These are phyloP conservation scores for Botia kubotai DNA, from an alignment of 2,797 vertebrate genomes.

Conservation along the genomic window DNA sequence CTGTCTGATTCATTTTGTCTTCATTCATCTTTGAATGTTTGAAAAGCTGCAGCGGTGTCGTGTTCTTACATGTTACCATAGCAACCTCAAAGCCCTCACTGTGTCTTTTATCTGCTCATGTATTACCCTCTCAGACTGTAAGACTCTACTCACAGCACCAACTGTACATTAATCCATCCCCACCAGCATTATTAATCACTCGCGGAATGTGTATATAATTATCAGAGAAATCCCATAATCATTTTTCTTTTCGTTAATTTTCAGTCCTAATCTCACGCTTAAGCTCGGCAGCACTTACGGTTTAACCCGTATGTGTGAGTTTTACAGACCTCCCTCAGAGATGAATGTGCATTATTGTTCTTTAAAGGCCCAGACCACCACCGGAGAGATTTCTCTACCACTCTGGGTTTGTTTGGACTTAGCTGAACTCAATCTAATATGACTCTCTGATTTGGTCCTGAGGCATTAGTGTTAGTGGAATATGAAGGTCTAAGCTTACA, in stretches of 20 bases:
- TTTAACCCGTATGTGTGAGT: too few species aligned
- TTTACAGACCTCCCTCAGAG: too few species aligned
- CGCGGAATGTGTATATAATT: too few species aligned
- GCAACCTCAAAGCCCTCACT: conserved; percentile 16
- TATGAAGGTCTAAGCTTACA: not conserved
- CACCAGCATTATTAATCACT: conserved; percentile 35
- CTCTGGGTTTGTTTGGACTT: too few species aligned
- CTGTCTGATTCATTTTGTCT: not conserved
- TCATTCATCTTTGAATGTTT: not conserved
- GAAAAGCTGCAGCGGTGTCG: not conserved
- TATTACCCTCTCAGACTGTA: not conserved
- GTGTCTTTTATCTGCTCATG: conserved; percentile 6
- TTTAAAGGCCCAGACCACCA: too few species aligned
- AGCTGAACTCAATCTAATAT: too few species aligned
- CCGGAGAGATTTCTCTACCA: too few species aligned
- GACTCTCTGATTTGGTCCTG: too few species aligned
- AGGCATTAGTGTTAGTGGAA: too few species aligned
- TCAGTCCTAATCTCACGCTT: not conserved
- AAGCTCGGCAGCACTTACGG: too few species aligned
- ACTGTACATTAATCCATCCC: not conserved
- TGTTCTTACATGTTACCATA: not conserved
- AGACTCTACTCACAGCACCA: not conserved
- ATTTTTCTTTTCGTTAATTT: not conserved
- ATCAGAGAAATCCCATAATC: not conserved
- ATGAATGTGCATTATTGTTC: too few species aligned